These are phyloP conservation scores for Tethya wilhelma DNA, from an alignment of 37 sponge, comb jelly and placozoan genomes.

Conservation along the genomic window DNA sequence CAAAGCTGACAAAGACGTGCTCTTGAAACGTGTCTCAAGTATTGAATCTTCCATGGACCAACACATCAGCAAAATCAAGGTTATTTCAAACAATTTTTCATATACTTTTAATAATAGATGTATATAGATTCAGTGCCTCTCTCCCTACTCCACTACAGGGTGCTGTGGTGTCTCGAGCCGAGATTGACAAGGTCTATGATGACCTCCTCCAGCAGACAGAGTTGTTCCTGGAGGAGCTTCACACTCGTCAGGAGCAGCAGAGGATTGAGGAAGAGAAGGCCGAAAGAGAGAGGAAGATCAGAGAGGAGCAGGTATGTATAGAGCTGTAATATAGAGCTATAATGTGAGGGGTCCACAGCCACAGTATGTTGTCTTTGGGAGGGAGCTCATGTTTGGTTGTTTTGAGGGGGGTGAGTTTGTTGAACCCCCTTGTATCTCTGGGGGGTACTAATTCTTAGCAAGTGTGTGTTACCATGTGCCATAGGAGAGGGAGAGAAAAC, in stretches of 20 bases:
- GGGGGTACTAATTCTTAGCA: too few species aligned
- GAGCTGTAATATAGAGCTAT: not conserved
- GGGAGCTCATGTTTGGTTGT: not conserved
- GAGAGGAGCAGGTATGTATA: conserved; percentile 34
- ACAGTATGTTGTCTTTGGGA: not conserved
- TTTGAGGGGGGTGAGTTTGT: not conserved
- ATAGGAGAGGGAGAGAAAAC: conserved; percentile 52
- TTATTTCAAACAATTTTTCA: not conserved
- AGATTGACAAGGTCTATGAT: conserved; percentile 42
- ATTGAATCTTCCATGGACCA: conserved; percentile 45
- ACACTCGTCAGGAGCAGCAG: conserved; percentile 55
- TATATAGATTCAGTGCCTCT: not conserved
- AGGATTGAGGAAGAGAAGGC: conserved; percentile 61
- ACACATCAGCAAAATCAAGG: conserved; percentile 54
- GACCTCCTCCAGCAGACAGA: conserved; percentile 30
- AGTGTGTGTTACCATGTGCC: not conserved
- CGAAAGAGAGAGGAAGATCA: conserved; percentile 26
- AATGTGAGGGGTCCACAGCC: not conserved
- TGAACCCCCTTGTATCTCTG: not conserved
- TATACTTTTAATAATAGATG: not conserved
- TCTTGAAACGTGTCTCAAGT: conserved; percentile 24
- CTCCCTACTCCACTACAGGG: not conserved
- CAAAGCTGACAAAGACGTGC: conserved; percentile 63
- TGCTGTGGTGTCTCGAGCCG: conserved; percentile 7
- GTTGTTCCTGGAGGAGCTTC: conserved; percentile 51